Evolutionary conservation across 2,797 vertebrate genomes (phyloP).

Genomic region (Chelon auratus): DNA sequence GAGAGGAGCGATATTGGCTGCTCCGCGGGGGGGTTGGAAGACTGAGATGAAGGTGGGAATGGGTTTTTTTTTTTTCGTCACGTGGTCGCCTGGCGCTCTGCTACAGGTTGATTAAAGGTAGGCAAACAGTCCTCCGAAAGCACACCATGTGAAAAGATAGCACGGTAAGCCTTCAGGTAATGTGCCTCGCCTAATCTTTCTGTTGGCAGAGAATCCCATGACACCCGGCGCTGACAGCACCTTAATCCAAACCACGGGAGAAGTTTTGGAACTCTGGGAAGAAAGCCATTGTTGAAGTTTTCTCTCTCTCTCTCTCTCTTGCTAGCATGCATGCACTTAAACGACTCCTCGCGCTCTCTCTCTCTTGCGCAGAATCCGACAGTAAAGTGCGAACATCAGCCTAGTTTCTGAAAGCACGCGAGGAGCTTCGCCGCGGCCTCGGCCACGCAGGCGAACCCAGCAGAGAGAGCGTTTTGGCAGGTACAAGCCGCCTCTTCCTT

Average conservation of each 20-base stretch:
- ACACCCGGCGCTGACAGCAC: conserved; percentile 59
- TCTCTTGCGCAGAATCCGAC: too few relatives aligned
- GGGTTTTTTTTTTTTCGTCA: background rate
- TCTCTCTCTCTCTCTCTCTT: conserved; percentile 4
- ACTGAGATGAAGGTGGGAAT: background rate
- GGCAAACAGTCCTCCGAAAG: conserved; percentile 21
- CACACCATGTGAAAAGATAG: conserved; percentile 52
- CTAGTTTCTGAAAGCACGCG: conserved; percentile 33
- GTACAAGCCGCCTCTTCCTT: conserved; percentile 48
- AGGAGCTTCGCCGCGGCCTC: conserved; percentile 36
- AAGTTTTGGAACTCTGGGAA: conserved; percentile 61
- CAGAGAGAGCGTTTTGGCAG: conserved; percentile 58
- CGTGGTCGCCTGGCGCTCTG: background rate
- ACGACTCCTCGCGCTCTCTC: conserved; percentile 12
- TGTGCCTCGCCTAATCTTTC: conserved; percentile 74
- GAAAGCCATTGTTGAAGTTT: conserved; percentile 56
- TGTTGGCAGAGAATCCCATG: conserved; percentile 74
- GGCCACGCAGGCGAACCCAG: conserved; percentile 47
- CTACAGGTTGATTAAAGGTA: conserved; percentile 37
- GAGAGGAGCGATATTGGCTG: conserved; percentile 15
- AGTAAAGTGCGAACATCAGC: too few relatives aligned
- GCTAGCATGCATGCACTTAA: conserved; percentile 22
- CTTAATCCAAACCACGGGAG: conserved; percentile 67
- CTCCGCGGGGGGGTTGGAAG: background rate
- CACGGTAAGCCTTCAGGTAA: conserved; percentile 69